phyloP scores from a whole-genome alignment of 2,888 invertebrate species.

The Imbricaverruca yamaguchii region DNA sequence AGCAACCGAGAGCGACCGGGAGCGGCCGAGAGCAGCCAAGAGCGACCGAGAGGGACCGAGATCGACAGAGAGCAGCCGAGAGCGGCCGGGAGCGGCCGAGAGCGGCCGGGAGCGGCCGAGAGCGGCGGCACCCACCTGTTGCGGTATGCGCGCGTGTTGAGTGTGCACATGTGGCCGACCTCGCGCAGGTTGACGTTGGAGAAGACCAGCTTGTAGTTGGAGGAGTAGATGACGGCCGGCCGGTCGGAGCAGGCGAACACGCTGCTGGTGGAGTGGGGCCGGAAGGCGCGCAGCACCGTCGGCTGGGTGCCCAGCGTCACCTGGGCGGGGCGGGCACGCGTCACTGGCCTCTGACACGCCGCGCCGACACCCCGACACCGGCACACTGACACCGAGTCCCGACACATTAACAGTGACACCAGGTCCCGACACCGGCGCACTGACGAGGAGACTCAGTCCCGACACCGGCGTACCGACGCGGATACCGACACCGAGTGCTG shows the following conservation, averaged over 20 bases:
- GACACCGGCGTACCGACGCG: too few species aligned
- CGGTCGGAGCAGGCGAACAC: slow-evolving; percentile 98
- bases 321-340: slow-evolving; percentile 28
- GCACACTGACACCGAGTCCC: too few species aligned
- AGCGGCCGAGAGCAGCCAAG: too few species aligned
- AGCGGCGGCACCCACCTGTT: slow-evolving; percentile 56
- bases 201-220: slow-evolving; percentile 96
- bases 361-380: too few species aligned
- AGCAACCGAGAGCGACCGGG: too few species aligned
- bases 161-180: slow-evolving; percentile 95
- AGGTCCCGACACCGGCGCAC: too few species aligned
- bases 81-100: too few species aligned
- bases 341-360: not conserved
- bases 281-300: slow-evolving; percentile 82
- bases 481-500: too few species aligned
- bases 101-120: not conserved
- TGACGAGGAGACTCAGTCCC: too few species aligned
- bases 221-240: slow-evolving; percentile 97
- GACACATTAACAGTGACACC: too few species aligned
- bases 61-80: too few species aligned
- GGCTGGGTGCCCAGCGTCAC: slow-evolving; percentile 97
- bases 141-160: slow-evolving; percentile 90
- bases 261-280: slow-evolving; percentile 82
- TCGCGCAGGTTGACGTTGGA: slow-evolving; percentile 95
- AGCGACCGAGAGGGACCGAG: too few species aligned